phyloP scores from a whole-genome alignment of 2,113 vertebrate species.

The Jaculus jaculus region DNA sequence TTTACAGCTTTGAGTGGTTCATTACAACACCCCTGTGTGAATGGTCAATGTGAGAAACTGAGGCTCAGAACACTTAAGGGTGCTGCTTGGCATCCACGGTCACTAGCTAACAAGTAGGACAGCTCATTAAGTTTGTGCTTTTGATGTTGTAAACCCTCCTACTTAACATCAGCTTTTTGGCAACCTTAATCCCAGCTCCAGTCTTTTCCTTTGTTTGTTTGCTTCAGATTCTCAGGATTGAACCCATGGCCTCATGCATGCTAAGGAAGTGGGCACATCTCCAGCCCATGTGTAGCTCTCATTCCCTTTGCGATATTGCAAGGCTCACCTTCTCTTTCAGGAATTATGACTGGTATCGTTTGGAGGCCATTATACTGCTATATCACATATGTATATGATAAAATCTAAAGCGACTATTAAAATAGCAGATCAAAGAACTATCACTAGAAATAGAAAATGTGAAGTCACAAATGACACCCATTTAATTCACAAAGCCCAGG shows the following conservation, averaged over 20 bases:
- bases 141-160: background rate
- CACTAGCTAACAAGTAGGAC: fast-evolving
- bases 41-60: background rate
- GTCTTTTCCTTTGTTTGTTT: background rate
- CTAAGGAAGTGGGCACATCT: background rate
- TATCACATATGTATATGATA: too few relatives aligned
- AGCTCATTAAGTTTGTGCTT: background rate
- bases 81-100: too few relatives aligned
- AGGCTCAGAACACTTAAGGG: background rate
- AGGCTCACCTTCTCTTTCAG: background rate
- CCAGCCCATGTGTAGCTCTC: background rate
- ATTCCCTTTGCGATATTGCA: background rate
- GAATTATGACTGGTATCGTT: background rate
- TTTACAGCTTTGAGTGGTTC: background rate
- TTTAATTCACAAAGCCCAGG: background rate
- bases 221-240: background rate
- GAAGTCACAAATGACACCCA: background rate
- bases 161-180: background rate
- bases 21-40: background rate
- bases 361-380: background rate
- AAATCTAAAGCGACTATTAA: background rate
- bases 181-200: too few relatives aligned
- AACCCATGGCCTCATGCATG: background rate
- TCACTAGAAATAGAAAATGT: background rate
- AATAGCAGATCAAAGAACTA: background rate